A percentile compares a stretch with the other conserved stretches of the same genome.
These are phyloP conservation scores for Leptatherina wallacei DNA, from an alignment of 2,797 vertebrate genomes.

Conservation along the genomic window DNA sequence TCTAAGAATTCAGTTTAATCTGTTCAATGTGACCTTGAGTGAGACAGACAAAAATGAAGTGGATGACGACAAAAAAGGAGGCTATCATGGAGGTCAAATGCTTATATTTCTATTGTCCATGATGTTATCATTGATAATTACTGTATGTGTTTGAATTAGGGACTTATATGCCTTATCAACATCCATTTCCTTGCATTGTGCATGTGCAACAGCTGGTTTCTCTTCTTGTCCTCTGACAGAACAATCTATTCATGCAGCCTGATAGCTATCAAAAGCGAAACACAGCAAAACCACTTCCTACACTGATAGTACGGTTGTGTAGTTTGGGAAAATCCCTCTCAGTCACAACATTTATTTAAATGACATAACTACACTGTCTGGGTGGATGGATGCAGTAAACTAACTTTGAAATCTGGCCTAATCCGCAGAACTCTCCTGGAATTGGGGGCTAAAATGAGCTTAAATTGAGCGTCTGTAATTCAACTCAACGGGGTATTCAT, in stretches of 20 bases:
- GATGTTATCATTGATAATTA: conserved; percentile 41
- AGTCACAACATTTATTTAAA: conserved; percentile 41
- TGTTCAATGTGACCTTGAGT: conserved; percentile 28
- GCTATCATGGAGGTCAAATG: conserved; percentile 16
- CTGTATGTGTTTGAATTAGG: conserved; percentile 17
- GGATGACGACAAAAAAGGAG: conserved; percentile 37
- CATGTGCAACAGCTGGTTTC: conserved; percentile 41
- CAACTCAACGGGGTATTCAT: conserved; percentile 69
- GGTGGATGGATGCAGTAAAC: conserved; percentile 35
- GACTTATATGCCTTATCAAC: conserved; percentile 61
- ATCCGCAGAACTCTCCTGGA: conserved; percentile 41
- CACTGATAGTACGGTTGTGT: conserved; percentile 38
- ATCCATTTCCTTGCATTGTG: conserved; percentile 82
- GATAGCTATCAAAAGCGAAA: conserved; percentile 63
- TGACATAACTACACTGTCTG: conserved; percentile 28
- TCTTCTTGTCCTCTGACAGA: conserved; percentile 45
- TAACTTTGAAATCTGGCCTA: conserved; percentile 62
- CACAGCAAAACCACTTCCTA: conserved; percentile 51
- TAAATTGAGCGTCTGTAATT: conserved; percentile 79
- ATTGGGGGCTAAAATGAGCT: conserved; percentile 63
- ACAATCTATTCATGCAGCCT: conserved; percentile 39
- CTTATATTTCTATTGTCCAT: conserved; percentile 63
- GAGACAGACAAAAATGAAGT: conserved; percentile 14
- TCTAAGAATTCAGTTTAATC: conserved; percentile 1
- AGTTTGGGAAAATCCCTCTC: conserved; percentile 47